Evolutionary conservation across 1,140 invertebrate genomes (phyloP), one percentile per base, ranked within the genome.

Genomic region (Scaptomyza graminum): DNA sequence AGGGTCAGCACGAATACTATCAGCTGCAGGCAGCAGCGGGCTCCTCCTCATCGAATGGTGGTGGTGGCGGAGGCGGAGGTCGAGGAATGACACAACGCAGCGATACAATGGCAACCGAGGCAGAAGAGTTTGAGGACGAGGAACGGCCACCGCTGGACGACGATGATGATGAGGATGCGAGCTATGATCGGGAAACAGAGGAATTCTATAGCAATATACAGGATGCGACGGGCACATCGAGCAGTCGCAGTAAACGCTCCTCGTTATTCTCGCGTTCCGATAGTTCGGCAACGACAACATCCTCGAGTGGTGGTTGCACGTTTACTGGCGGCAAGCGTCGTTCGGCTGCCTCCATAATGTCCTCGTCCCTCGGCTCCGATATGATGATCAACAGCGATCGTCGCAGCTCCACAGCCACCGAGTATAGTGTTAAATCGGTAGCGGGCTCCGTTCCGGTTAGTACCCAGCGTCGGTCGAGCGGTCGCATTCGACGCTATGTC

Each of bases 191-290:
- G 0, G 90, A 91, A 12, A 91, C 90, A 1, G 90, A 91, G 44
- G 83, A 91, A 57, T 91, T 91, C 47, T 91, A 91, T 41, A 91
- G 87, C 65, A 91, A 91, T 49, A 91, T 91, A 44, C 90, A 91
- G 55, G 90, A 91, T 60, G 90, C 90, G 22, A 31, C 88, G 0
- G 87, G 87, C 25, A 76, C 85, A 0, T 68, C 74, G 8, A 50
- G 62, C 13, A 71, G 72, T 59, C 81, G 88, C 11, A 80, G 90
- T 37, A 91, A 91, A 51, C 77, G 90, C 6, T 91, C 90, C 5
- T 92, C 91, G 9, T 61, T 91, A 2, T 91, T 92, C 74, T 91
- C 91, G 0, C 88, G 91, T 18, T 91, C 91, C 5, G 90, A 92
- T 43, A 91, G 91, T 28, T 92, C 91, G 0, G 91, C 90, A 7